Evolutionary conservation across 1,140 invertebrate species (phyloP), one percentile per base, ranked within the genome.

Genomic region (Zelostemma sp.): DNA sequence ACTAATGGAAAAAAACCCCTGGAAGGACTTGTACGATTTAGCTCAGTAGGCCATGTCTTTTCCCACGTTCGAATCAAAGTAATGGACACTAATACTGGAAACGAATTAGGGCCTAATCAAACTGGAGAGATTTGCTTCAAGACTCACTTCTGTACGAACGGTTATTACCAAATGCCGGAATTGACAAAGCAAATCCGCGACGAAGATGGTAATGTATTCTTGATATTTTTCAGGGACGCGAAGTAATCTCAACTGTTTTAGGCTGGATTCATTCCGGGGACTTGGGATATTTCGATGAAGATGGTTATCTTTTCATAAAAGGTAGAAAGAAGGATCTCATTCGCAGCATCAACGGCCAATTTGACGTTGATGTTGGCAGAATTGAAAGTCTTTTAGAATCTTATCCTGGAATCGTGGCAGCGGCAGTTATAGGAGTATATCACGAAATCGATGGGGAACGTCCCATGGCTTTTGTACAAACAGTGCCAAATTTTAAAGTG

Each of bases 221-320:
- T n/a, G n/a, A n/a, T n/a, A n/a, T n/a, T n/a, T n/a, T n/a, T n/a
- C n/a, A n/a, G n/a, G n/a, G n/a, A n/a, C n/a, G n/a, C n/a, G n/a
- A n/a, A n/a, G n/a, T n/a, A n/a, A n/a, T n/a, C n/a, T n/a, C n/a
- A n/a, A n/a, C n/a, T n/a, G n/a, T n/a, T n/a, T n/a, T 11, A 62
- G 53, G 54, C 6, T 96, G 93, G 92, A 84, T 93, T 35, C 89
- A 90, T 66, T 93, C 93, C 31, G 94, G 93, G 1, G 94, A 96
- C 76, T 85, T 95, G 19, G 93, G 89, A 0, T 90, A 89, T 74
- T 70, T 60, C 16, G 57, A 74, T 40, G 58, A 73, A 60, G 35
- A 73, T 15, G 75, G 76, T 73, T 72, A 65, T 43, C 18, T 53
- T 54, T 67, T 49, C 63, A 54, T 62, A 57, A 40, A 58, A 21